Conservation (phyloP, 2,113 vertebrate genomes). For the Actinemys pallida region DNA sequence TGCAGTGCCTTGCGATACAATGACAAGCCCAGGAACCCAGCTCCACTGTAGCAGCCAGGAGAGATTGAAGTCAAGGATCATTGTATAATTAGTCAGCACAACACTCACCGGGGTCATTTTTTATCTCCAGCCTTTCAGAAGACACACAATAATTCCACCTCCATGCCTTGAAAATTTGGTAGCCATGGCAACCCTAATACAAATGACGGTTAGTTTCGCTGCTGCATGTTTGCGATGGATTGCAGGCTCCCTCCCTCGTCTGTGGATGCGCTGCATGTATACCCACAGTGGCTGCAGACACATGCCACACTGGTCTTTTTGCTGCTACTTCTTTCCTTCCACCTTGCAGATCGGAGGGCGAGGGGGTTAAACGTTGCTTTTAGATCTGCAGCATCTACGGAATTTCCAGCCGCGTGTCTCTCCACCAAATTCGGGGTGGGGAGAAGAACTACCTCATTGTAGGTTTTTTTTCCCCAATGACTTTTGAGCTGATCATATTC, state of each 20-base stretch:
- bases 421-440: neutral
- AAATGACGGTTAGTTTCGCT: neutral
- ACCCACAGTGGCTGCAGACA: rapidly evolving
- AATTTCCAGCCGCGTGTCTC: neutral
- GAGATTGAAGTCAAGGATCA: conserved; percentile 33
- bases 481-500: neutral
- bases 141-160: conserved; percentile 60
- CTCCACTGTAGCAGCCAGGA: neutral
- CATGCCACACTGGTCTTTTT: neutral
- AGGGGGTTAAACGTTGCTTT: neutral
- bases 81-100: conserved; percentile 48
- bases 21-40: neutral
- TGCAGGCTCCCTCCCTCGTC: neutral
- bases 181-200: conserved; percentile 73
- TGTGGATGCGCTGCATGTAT: neutral
- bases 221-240: rapidly evolving
- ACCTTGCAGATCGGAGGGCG: neutral
- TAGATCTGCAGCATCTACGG: neutral
- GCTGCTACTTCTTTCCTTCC: neutral
- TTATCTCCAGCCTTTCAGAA: conserved; percentile 70
- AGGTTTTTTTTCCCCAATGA: neutral
- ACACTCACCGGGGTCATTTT: conserved; percentile 58
- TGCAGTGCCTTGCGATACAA: rapidly evolving
- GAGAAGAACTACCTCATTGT: neutral
- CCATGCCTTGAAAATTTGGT: conserved; percentile 60